Evolutionary conservation across 2,888 invertebrate genomes (phyloP).

Genomic region (Patella ulyssiponensis): DNA sequence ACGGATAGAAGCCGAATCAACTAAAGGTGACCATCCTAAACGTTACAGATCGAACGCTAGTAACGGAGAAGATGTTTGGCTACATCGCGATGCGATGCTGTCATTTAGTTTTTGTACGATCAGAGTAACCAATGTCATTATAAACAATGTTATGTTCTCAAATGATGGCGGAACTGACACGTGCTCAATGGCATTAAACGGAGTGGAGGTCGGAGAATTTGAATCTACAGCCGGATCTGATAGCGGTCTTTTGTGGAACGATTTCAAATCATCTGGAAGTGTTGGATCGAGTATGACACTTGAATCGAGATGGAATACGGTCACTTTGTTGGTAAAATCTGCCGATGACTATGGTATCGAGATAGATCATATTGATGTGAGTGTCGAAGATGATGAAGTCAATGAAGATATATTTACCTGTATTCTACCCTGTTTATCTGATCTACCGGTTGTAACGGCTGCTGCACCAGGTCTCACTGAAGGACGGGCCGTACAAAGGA

Average conservation of each 20-base stretch:
- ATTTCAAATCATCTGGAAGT: constrained; percentile 21
- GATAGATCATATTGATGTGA: constrained; percentile 46
- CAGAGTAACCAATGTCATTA: constrained; percentile 26
- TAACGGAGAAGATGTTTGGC: constrained; percentile 34
- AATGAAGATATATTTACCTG: constrained; percentile 47
- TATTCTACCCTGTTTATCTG: constrained; percentile 42
- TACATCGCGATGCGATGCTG: constrained; percentile 31
- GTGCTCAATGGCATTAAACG: constrained; percentile 37
- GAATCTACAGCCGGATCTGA: constrained; percentile 17
- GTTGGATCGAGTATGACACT: constrained; percentile 38
- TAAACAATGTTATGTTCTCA: constrained; percentile 40
- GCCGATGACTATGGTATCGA: constrained; percentile 45
- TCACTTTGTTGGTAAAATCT: constrained; percentile 34
- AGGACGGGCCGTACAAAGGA: constrained; percentile 39
- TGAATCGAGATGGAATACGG: constrained; percentile 38
- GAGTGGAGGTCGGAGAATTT: constrained; percentile 29
- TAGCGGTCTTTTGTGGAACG: constrained; percentile 16
- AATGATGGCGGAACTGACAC: constrained; percentile 46
- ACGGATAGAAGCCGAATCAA: neutral
- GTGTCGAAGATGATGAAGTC: constrained; percentile 43
- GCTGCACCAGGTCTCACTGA: constrained; percentile 14
- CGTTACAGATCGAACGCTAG: constrained; percentile 19
- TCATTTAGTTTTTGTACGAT: constrained; percentile 43
- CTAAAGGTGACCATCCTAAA: neutral
- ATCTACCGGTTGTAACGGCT: constrained; percentile 35